A percentile compares a stretch with the other conserved stretches of the same genome.
Evolutionary conservation across 2,888 invertebrate genomes (phyloP).

Genomic region (Nemoura dubitans): DNA sequence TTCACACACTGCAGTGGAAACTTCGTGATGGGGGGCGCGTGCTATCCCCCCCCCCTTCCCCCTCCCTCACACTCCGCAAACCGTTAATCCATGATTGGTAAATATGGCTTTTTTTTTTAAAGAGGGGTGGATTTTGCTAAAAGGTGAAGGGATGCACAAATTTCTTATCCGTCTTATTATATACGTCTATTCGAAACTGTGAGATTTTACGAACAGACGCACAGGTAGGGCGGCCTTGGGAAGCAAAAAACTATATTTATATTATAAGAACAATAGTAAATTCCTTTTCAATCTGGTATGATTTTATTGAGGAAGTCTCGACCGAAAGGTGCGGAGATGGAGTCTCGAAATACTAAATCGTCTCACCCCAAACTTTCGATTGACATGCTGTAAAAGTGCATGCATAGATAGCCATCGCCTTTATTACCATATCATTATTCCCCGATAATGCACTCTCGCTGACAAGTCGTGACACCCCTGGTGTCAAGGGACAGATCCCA

Average conservation of each 20-base stretch:
- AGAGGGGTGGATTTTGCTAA: conserved; percentile 30
- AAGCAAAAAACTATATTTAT: neutral
- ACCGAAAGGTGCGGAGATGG: neutral
- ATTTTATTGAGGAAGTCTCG: neutral
- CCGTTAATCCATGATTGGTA: conserved; percentile 38
- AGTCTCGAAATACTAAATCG: neutral
- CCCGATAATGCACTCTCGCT: neutral
- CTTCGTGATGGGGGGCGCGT: neutral
- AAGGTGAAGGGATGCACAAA: conserved; percentile 33
- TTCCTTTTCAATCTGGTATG: neutral
- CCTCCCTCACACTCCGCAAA: neutral
- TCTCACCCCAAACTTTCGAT: neutral
- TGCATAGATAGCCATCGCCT: neutral
- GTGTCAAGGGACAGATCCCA: neutral
- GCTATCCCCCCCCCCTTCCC: neutral
- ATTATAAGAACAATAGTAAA: neutral
- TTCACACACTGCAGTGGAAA: conserved; percentile 8
- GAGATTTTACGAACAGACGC: neutral
- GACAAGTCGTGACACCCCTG: conserved; percentile 18
- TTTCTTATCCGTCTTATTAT: conserved; percentile 9
- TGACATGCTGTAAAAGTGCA: neutral
- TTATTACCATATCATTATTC: neutral
- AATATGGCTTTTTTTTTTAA: conserved; percentile 34
- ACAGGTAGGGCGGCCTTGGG: neutral
- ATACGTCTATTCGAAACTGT: neutral